phyloP scores from a whole-genome alignment of 2,888 invertebrate species.

The Drosophila fungiperda region DNA sequence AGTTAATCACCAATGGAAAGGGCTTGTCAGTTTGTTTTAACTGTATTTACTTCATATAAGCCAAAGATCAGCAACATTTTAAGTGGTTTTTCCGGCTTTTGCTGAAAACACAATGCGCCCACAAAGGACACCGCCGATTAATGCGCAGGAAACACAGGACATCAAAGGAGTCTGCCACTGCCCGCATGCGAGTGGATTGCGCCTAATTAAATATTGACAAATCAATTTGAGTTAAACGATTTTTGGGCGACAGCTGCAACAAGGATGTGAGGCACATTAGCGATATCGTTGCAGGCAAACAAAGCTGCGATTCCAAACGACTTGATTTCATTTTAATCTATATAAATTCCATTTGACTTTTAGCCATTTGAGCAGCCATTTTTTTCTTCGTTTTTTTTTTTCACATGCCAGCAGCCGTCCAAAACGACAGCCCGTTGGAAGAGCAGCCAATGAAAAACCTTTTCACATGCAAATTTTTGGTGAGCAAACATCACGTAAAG shows the following conservation, averaged over 20 bases:
- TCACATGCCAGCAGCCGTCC: constrained; percentile 19
- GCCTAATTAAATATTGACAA: constrained; percentile 80
- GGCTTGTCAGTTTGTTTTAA: not conserved
- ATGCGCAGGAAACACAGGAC: constrained; percentile 68
- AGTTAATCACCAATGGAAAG: not conserved
- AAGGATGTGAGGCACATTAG: constrained; percentile 35
- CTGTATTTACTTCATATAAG: not conserved
- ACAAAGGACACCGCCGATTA: constrained; percentile 65
- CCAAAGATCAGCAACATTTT: not conserved
- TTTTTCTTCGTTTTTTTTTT: constrained; percentile 6
- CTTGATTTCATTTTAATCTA: constrained; percentile 79
- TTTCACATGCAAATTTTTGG: constrained; percentile 75
- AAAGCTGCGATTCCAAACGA: constrained; percentile 73
- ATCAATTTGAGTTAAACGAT: constrained; percentile 80
- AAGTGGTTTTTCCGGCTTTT: constrained; percentile 6
- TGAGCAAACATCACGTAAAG: constrained; percentile 67
- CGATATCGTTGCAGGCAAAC: constrained; percentile 60
- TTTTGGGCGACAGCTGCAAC: constrained; percentile 75
- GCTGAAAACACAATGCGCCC: constrained; percentile 34
- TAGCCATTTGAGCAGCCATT: constrained; percentile 38
- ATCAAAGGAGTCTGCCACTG: constrained; percentile 38
- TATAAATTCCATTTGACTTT: constrained; percentile 58
- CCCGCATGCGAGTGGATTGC: constrained; percentile 42
- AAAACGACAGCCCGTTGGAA: constrained; percentile 51
- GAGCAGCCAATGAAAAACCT: constrained; percentile 54